A percentile compares a stretch with the other conserved stretches of the same genome.
Conservation (phyloP, 2,888 invertebrate species). For the Lasioglossum calceatum region DNA sequence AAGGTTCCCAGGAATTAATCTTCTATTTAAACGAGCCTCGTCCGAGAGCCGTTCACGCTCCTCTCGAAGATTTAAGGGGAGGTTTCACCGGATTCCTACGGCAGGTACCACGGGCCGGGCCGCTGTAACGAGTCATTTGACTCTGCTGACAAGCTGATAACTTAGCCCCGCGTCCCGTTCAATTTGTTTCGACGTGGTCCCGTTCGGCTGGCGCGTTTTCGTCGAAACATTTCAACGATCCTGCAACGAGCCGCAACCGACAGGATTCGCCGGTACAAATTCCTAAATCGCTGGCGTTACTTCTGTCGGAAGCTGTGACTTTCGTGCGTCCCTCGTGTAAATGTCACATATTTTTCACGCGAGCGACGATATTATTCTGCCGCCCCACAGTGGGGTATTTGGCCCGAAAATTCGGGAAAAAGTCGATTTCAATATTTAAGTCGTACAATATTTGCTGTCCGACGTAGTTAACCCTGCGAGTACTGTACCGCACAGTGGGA, state of each 20-base stretch:
- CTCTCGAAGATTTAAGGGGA: conserved; percentile 33
- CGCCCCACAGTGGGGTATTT: too few species aligned
- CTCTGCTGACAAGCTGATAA: conserved; percentile 18
- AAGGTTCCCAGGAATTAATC: conserved; percentile 57
- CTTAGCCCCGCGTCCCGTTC: background rate
- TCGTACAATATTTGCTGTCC: too few species aligned
- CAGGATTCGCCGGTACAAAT: background rate
- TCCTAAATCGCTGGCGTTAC: background rate
- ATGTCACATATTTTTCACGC: too few species aligned
- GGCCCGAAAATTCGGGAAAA: too few species aligned
- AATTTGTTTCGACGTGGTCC: conserved; percentile 15
- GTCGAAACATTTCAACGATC: background rate
- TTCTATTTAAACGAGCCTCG: conserved; percentile 19
- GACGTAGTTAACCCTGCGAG: too few species aligned
- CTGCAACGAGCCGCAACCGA: background rate
- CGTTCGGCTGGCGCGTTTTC: background rate
- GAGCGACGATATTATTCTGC: too few species aligned
- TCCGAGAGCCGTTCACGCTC: background rate
- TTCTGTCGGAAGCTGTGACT: background rate
- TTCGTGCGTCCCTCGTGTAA: background rate
- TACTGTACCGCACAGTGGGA: too few species aligned
- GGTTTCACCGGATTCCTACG: conserved; percentile 22
- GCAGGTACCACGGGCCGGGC: background rate
- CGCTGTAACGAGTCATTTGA: conserved; percentile 11
- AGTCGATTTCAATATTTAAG: too few species aligned